These are phyloP conservation scores for Coranthus polyacanthus DNA, from an alignment of 2,797 vertebrate genomes.

Conservation along the genomic window DNA sequence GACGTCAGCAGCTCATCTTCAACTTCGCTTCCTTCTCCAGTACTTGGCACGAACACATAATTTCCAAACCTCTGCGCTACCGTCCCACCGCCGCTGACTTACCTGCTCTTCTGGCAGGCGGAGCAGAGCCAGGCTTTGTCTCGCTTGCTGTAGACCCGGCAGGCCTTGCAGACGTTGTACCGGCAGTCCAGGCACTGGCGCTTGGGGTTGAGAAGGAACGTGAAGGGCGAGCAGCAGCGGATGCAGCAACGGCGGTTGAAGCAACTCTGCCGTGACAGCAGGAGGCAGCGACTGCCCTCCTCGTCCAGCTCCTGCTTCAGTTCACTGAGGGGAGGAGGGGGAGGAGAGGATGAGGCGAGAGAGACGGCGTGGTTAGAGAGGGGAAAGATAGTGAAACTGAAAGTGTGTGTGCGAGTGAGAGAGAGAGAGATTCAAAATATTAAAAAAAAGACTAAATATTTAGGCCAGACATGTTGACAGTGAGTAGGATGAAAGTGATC, in stretches of 20 bases:
- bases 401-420: too few relatives aligned
- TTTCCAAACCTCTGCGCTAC: not conserved
- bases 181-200: slow-evolving; percentile 89
- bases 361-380: slow-evolving; percentile 16
- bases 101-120: slow-evolving; percentile 94
- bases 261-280: slow-evolving; percentile 91
- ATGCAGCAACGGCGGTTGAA: slow-evolving; percentile 96
- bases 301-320: slow-evolving; percentile 93
- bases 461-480: not conserved
- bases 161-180: slow-evolving; percentile 94
- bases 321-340: slow-evolving; percentile 82
- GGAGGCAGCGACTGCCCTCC: slow-evolving; percentile 92
- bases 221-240: slow-evolving; percentile 94
- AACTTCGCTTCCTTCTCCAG: slow-evolving; percentile 23
- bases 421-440: not conserved
- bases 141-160: slow-evolving; percentile 88
- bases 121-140: slow-evolving; percentile 92
- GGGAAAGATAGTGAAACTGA: too few relatives aligned
- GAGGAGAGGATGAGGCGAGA: not conserved
- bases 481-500: slow-evolving; percentile 14
- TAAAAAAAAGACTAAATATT: slow-evolving; percentile 10
- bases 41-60: not conserved
- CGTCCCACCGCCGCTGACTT: slow-evolving; percentile 35
- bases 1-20: slow-evolving; percentile 34
- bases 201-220: slow-evolving; percentile 93